Percentiles rank a stretch among this genome's conserved stretches.
phyloP scores from a whole-genome alignment of 2,797 vertebrate species.

The Malacoraja senta region DNA sequence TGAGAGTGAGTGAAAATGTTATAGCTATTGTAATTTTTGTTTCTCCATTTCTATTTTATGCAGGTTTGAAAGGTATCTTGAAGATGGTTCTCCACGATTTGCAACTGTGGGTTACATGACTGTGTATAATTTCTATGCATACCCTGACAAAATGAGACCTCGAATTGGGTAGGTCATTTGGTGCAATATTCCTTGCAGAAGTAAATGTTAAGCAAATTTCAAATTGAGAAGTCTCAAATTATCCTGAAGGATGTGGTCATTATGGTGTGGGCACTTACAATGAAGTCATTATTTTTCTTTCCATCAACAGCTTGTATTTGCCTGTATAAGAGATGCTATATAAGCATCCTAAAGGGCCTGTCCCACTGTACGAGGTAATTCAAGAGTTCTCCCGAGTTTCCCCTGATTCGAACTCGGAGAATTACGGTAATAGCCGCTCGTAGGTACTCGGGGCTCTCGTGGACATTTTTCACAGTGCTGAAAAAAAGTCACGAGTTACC shows the following conservation, averaged over 20 bases:
- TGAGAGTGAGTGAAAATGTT: background rate
- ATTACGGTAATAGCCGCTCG: too few species aligned
- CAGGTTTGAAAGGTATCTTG: slow-evolving; percentile 27
- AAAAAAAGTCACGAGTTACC: too few species aligned
- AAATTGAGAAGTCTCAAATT: background rate
- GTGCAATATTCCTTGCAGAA: background rate
- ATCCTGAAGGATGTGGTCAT: background rate
- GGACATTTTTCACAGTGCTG: too few species aligned
- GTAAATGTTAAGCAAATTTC: background rate
- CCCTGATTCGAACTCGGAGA: too few species aligned
- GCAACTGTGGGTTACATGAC: slow-evolving; percentile 29
- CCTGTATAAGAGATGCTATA: too few species aligned
- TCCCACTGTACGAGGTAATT: too few species aligned
- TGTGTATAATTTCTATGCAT: slow-evolving; percentile 35
- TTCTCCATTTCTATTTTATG: background rate
- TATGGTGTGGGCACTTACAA: background rate
- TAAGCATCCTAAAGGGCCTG: background rate
- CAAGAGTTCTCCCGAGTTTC: too few species aligned
- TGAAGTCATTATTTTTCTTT: background rate
- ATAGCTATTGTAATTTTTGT: background rate
- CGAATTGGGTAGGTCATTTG: slow-evolving; percentile 23
- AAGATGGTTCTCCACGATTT: slow-evolving; percentile 13
- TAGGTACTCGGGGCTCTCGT: too few species aligned
- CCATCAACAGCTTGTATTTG: background rate
- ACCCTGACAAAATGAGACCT: slow-evolving; percentile 24